phyloP scores from a whole-genome alignment of 2,888 invertebrate species.

The Linyphia triangularis region DNA sequence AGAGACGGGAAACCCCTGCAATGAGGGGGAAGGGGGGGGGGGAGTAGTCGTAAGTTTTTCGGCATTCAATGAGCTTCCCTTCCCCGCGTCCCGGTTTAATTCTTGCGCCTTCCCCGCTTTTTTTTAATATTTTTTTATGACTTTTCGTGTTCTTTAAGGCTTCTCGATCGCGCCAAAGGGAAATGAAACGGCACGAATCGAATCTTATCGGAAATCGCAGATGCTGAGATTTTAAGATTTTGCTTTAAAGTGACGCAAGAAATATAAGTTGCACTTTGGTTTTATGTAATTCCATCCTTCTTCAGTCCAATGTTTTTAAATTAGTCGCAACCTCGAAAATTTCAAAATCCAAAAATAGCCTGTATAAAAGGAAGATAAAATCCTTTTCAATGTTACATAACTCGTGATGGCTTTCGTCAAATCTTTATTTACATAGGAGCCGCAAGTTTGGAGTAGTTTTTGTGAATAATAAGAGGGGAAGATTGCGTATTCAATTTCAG shows the following conservation, averaged over 20 bases:
- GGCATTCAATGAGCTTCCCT: constrained; percentile 37
- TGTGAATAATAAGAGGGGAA: too few relatives aligned
- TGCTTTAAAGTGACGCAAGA: too few relatives aligned
- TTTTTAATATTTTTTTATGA: not conserved
- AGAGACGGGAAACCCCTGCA: constrained; percentile 38
- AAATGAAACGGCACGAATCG: constrained; percentile 42
- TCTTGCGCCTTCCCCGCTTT: constrained; percentile 4
- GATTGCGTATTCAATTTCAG: too few relatives aligned
- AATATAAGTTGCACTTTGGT: not conserved
- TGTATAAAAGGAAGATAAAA: too few relatives aligned
- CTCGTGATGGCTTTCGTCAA: too few relatives aligned
- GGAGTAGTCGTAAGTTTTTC: not conserved
- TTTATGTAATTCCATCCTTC: too few relatives aligned
- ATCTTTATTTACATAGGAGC: too few relatives aligned
- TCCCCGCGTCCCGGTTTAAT: constrained; percentile 22
- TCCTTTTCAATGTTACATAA: too few relatives aligned
- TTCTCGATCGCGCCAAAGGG: constrained; percentile 15
- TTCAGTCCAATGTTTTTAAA: too few relatives aligned
- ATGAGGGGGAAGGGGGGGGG: not conserved
- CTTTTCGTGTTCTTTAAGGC: constrained; percentile 2
- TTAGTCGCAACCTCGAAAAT: too few relatives aligned
- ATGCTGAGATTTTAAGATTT: constrained; percentile 42
- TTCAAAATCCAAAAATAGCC: too few relatives aligned
- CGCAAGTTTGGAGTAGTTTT: too few relatives aligned
- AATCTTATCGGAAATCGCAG: constrained; percentile 72